Conservation (phyloP, 2,113 vertebrate species). For the Terrapene triunguis region DNA sequence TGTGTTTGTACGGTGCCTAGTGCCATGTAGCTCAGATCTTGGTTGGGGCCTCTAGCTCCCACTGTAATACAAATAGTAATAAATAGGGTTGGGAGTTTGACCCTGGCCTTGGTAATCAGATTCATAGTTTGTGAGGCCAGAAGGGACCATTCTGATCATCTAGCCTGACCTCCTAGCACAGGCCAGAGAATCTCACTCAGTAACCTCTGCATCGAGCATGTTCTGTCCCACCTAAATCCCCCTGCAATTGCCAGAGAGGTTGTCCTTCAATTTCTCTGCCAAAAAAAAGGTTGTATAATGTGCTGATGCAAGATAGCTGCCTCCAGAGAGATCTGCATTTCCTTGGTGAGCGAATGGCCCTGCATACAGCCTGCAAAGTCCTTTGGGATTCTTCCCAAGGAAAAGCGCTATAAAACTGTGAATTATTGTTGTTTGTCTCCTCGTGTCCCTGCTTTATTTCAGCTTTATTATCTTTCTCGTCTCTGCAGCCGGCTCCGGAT, state of each 20-base stretch:
- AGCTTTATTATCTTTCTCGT: neutral
- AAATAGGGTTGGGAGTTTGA: neutral
- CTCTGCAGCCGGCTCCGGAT: neutral
- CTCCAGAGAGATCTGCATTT: neutral
- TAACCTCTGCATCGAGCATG: conserved; percentile 35
- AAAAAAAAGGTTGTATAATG: neutral
- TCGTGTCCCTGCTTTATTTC: conserved; percentile 17
- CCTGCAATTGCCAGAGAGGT: neutral
- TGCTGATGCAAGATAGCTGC: neutral
- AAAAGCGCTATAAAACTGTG: neutral
- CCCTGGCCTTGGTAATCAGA: neutral
- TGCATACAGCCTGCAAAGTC: neutral
- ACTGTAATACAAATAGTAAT: neutral
- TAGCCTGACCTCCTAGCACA: neutral
- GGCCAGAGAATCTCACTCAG: neutral
- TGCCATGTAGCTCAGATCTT: neutral
- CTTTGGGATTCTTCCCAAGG: neutral
- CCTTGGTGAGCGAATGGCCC: neutral
- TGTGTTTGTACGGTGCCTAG: neutral
- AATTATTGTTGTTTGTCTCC: conserved; percentile 50
- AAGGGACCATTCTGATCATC: neutral
- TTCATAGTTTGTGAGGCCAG: neutral
- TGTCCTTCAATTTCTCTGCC: conserved; percentile 14
- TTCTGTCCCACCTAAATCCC: neutral
- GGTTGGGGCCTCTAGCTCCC: neutral